Conservation (phyloP, 2,797 vertebrate species). For the Vespertilio murinus region DNA sequence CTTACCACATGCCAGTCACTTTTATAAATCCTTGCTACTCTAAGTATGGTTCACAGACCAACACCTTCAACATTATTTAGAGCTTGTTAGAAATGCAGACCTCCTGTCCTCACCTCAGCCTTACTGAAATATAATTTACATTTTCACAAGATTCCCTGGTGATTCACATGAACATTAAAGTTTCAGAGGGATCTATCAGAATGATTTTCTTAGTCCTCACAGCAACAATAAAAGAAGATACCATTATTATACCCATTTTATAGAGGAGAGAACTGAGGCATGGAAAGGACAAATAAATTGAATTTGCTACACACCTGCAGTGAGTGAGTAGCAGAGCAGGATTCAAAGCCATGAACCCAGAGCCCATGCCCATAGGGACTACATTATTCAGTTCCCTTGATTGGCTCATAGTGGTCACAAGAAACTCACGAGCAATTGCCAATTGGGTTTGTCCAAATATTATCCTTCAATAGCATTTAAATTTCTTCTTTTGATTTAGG, state of each 20-base stretch:
- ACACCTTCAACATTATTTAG: background rate
- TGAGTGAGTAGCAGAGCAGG: background rate
- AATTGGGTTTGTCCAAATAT: background rate
- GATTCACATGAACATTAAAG: background rate
- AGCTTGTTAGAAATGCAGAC: background rate
- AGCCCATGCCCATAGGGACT: background rate
- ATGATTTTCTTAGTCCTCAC: background rate
- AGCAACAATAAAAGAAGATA: background rate
- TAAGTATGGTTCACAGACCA: background rate
- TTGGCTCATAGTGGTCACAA: background rate
- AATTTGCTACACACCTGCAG: background rate
- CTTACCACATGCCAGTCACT: background rate
- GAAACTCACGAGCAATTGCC: background rate
- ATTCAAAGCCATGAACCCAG: background rate
- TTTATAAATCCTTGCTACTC: background rate
- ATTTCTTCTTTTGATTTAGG: constrained; percentile 37
- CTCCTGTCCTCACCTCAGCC: background rate
- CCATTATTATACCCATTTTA: background rate
- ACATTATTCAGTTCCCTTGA: background rate
- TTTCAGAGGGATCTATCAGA: background rate
- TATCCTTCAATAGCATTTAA: background rate
- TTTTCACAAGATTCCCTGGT: background rate
- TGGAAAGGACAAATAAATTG: background rate
- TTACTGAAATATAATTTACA: background rate
- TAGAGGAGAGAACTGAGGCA: background rate